phyloP scores from a whole-genome alignment of 2,113 vertebrate species.

The Strix aluco region DNA sequence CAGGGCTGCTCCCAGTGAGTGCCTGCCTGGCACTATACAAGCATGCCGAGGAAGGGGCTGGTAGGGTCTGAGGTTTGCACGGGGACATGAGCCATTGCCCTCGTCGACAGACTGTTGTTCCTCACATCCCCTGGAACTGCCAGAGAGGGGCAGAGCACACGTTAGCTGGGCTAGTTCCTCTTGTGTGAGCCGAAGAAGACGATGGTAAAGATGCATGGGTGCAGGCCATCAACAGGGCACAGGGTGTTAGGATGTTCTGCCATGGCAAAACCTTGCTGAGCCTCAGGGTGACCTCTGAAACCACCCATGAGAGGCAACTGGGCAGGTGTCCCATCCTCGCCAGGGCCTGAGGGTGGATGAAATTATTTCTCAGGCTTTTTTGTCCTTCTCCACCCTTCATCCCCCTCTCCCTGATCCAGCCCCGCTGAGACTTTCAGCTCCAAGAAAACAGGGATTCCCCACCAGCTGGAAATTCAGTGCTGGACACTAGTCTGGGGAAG shows the following conservation, averaged over 20 bases:
- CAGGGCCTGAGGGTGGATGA: neutral
- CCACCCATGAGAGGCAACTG: fast-evolving
- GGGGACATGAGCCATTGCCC: fast-evolving
- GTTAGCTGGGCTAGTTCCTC: neutral
- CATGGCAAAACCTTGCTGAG: neutral
- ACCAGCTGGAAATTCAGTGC: neutral
- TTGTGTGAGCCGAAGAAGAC: neutral
- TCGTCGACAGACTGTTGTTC: fast-evolving
- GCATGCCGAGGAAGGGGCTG: fast-evolving
- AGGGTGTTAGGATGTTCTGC: neutral
- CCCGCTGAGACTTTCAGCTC: fast-evolving
- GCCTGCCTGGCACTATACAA: fast-evolving
- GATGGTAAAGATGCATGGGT: neutral
- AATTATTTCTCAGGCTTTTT: neutral
- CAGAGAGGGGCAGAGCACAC: fast-evolving
- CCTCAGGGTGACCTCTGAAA: neutral
- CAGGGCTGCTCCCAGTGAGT: fast-evolving
- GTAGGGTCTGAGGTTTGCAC: neutral
- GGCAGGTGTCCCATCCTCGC: neutral
- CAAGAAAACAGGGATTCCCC: neutral
- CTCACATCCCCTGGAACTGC: neutral
- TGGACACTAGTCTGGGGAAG: neutral
- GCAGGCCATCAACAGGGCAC: neutral
- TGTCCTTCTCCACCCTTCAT: neutral
- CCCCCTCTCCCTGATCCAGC: neutral